Conservation (phyloP, 2,888 invertebrate genomes). For the Podabrus alpinus region DNA sequence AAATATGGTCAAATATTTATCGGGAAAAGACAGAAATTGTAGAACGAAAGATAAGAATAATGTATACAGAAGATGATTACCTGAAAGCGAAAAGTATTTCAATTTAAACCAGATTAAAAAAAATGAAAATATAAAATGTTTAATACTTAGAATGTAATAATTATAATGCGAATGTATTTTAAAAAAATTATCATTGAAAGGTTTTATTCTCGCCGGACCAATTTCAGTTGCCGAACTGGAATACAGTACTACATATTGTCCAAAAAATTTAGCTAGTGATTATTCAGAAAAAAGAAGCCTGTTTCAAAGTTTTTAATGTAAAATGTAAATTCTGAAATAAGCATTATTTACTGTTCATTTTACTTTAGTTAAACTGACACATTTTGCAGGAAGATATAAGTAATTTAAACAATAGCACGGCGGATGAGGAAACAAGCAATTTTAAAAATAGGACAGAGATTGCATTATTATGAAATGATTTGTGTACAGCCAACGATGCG, state of each 20-base stretch:
- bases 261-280: neutral
- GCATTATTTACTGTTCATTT: neutral
- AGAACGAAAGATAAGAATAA: too few relatives aligned
- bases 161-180: too few relatives aligned
- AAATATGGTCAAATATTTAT: neutral
- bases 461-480: constrained; percentile 15
- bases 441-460: constrained; percentile 17
- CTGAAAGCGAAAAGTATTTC: too few relatives aligned
- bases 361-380: constrained; percentile 6
- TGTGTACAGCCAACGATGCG: constrained; percentile 6
- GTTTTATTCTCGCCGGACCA: too few relatives aligned
- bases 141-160: neutral
- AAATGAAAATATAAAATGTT: neutral
- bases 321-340: neutral
- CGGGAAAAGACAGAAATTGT: neutral
- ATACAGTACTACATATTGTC: neutral
- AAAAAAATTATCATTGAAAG: too few relatives aligned
- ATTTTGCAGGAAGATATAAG: constrained; percentile 13
- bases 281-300: neutral
- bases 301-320: neutral
- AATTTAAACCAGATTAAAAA: too few relatives aligned
- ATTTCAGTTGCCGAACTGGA: neutral
- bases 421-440: constrained; percentile 18
- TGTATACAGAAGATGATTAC: neutral
- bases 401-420: constrained; percentile 13